Conservation (phyloP, 2,797 vertebrate genomes). For the Anomalospiza imberbis region DNA sequence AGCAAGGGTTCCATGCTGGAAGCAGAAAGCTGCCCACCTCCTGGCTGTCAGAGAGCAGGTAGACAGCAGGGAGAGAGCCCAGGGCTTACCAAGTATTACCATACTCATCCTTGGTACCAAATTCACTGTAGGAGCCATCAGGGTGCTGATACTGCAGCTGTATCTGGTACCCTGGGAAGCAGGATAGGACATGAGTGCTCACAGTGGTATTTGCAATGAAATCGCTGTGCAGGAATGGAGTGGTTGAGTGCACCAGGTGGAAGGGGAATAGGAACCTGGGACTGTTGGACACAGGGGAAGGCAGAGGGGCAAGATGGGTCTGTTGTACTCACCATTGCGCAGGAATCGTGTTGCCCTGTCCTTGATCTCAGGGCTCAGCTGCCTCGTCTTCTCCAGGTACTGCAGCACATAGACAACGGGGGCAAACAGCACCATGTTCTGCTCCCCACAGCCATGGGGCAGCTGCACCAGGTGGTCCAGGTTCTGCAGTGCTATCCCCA, state of each 20-base stretch:
- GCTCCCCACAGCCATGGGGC: slow-evolving; percentile 59
- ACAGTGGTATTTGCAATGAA: not conserved
- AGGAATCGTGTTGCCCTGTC: not conserved
- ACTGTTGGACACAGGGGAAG: not conserved
- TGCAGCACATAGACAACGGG: slow-evolving; percentile 29
- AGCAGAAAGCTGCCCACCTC: not conserved
- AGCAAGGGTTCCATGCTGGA: not conserved
- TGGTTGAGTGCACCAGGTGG: not conserved
- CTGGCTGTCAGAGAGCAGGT: not conserved
- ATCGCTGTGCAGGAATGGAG: not conserved
- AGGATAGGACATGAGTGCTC: not conserved
- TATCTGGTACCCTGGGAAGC: slow-evolving; percentile 58
- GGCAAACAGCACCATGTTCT: slow-evolving; percentile 58
- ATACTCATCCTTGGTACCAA: slow-evolving; percentile 36
- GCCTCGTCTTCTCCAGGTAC: slow-evolving; percentile 54
- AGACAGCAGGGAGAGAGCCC: not conserved
- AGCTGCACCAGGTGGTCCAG: slow-evolving; percentile 32
- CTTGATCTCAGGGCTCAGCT: slow-evolving; percentile 29
- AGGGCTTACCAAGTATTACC: slow-evolving; percentile 63
- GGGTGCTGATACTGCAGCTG: slow-evolving; percentile 59
- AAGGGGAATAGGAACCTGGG: not conserved
- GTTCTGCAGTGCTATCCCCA: not conserved
- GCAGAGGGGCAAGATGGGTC: not conserved
- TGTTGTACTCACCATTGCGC: not conserved
- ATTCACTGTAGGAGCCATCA: slow-evolving; percentile 65